Evolutionary conservation across 1,140 invertebrate species (phyloP).

Genomic region (Calephelis virginiensis): DNA sequence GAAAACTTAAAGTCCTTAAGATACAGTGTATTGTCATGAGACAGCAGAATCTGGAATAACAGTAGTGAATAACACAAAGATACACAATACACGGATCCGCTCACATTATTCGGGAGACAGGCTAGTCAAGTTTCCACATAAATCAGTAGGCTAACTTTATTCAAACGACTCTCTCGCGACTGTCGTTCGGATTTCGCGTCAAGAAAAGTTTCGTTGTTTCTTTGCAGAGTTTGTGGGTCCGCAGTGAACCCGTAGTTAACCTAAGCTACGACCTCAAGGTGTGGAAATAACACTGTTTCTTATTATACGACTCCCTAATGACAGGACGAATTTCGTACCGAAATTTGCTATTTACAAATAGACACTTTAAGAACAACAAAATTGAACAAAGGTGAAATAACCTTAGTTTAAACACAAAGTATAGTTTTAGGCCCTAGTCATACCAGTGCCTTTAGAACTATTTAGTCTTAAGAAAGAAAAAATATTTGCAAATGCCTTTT

Average conservation of each 20-base stretch:
- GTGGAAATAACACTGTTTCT: background rate
- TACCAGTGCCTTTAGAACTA: too few species aligned
- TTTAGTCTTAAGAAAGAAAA: too few species aligned
- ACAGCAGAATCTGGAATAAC: slow-evolving; percentile 25
- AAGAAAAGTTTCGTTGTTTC: slow-evolving; percentile 58
- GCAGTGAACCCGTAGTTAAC: background rate
- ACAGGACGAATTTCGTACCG: background rate
- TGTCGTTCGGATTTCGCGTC: slow-evolving; percentile 63
- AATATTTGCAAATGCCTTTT: too few species aligned
- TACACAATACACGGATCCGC: slow-evolving; percentile 50
- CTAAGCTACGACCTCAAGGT: background rate
- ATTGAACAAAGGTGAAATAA: too few species aligned
- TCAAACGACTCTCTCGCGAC: slow-evolving; percentile 73
- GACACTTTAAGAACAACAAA: too few species aligned
- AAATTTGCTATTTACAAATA: too few species aligned
- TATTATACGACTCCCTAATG: background rate
- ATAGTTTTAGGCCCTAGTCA: too few species aligned
- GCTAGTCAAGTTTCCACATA: slow-evolving; percentile 65
- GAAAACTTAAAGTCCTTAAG: too few species aligned
- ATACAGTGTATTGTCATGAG: too few species aligned
- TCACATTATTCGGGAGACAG: slow-evolving; percentile 36
- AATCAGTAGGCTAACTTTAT: slow-evolving; percentile 72
- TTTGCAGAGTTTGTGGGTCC: slow-evolving; percentile 38
- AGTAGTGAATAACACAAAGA: slow-evolving; percentile 46
- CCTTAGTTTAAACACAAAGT: too few species aligned